phyloP scores from a whole-genome alignment of 30 jellyfish, hydroid and myxozoan genomes.

The Turritopsis rubra region DNA sequence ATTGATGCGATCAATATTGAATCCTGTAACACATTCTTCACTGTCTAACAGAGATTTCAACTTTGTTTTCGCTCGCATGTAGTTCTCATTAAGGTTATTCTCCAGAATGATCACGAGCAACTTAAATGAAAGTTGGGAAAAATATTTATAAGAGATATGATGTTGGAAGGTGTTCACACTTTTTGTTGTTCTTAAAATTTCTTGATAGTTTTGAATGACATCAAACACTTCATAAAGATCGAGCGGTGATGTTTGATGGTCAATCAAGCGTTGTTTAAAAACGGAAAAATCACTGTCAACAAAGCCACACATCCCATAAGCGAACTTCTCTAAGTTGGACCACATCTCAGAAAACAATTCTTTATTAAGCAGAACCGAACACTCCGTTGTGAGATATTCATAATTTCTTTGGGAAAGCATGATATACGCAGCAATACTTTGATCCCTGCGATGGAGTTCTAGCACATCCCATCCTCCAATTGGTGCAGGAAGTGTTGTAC shows the following conservation, averaged over 20 bases:
- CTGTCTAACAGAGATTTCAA: not conserved
- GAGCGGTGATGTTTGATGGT: not conserved
- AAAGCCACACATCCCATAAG: not conserved
- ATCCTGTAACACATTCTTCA: not conserved
- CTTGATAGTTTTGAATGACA: not conserved
- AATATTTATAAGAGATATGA: not conserved
- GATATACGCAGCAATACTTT: not conserved
- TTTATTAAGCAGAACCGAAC: not conserved
- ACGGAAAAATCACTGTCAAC: not conserved
- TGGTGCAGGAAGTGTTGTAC: not conserved
- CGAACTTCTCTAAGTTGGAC: not conserved
- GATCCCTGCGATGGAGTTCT: not conserved
- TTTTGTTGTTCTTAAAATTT: not conserved
- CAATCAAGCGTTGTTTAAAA: not conserved
- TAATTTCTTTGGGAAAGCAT: not conserved
- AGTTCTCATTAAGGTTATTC: not conserved
- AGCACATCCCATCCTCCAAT: not conserved
- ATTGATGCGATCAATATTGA: not conserved
- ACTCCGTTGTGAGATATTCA: not conserved
- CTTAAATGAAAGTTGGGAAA: not conserved
- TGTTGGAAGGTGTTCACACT: not conserved
- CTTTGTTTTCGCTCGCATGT: not conserved
- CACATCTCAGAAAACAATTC: not conserved
- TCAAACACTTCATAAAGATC: not conserved
- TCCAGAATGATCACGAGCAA: not conserved